Evolutionary conservation across 2,797 vertebrate species (phyloP), one percentile per base, ranked within the genome.

Genomic region (Danio kyathit): DNA sequence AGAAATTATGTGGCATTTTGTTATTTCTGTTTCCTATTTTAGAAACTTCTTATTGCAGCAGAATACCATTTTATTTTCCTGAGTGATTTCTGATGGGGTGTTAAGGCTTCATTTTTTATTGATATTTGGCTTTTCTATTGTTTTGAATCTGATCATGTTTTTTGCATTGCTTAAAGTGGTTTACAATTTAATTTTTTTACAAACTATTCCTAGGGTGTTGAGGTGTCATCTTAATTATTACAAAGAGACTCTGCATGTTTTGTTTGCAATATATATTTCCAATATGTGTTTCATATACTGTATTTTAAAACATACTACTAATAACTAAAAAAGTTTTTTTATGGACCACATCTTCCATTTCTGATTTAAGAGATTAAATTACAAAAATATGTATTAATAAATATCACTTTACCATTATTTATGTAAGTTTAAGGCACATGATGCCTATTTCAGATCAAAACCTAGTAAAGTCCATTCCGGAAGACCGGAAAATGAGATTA

Each of bases 381-480:
- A 6, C 49, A 49, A 14, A 51, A 19, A 13, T 19, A 29, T 29
- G 1, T 29, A 29, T 29, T 1, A 29, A 29, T 29, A 29, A 29
- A 29, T 29, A 29, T 3, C 29, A 29, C 29, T 29, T 29, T 1
- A 29, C 29, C 29, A 29, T 29, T 29, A 29, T 29, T 29, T 29
- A 29, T 29, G 29, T 29, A 1, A 29, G 29, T 29, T 29, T 19
- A 41, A 60, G 16, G 13, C 2, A 46, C 10, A 44, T 16, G 13
- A 41, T 76, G 64, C 5, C n/a, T 11, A 3, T 74, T 71, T 65
- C 66, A 56, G 73, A 64, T 57, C 19, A 61, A 79, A 76, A 67
- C 41, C 6, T 19, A 79, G 79, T 83, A 54, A 76, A 72, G 67
- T 70, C 71, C 81, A 80, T 80, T 83, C 73, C 81, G 82, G 79